phyloP scores from a whole-genome alignment of 1,140 invertebrate species.

The Acromyrmex echinatior region DNA sequence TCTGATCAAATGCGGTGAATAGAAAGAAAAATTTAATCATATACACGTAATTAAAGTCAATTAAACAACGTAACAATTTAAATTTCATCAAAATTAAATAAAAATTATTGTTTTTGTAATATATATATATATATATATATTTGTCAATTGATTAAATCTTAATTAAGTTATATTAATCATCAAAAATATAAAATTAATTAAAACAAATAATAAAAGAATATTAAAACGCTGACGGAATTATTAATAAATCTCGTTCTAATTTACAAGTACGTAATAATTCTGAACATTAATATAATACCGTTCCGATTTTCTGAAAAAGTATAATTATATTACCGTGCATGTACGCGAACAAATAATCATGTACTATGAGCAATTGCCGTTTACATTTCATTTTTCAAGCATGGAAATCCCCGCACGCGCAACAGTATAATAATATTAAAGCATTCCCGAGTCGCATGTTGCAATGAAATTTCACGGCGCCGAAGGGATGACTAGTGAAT shows the following conservation, averaged over 20 bases:
- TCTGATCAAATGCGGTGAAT: neutral
- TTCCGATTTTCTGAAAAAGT: neutral
- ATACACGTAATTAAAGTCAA: neutral
- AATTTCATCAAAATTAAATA: neutral
- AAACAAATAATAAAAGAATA: neutral
- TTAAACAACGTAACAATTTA: neutral
- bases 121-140: too few species aligned
- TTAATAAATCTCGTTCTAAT: slow-evolving; percentile 15
- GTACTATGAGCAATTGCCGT: neutral
- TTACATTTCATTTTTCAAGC: neutral
- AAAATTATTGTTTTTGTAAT: neutral
- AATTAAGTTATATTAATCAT: neutral
- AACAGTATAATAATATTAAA: slow-evolving; percentile 28
- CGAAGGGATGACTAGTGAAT: slow-evolving; percentile 38
- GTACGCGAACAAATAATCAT: neutral
- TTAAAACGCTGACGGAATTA: neutral
- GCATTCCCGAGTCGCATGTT: neutral
- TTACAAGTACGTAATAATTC: slow-evolving; percentile 17
- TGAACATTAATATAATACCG: slow-evolving; percentile 15
- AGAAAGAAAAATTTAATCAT: neutral
- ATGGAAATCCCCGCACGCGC: neutral
- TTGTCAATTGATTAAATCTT: neutral
- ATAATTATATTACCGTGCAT: neutral
- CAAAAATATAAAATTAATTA: neutral
- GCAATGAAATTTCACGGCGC: slow-evolving; percentile 47